phyloP scores from a whole-genome alignment of 2,888 invertebrate species.

The Perizoma affinitatum region DNA sequence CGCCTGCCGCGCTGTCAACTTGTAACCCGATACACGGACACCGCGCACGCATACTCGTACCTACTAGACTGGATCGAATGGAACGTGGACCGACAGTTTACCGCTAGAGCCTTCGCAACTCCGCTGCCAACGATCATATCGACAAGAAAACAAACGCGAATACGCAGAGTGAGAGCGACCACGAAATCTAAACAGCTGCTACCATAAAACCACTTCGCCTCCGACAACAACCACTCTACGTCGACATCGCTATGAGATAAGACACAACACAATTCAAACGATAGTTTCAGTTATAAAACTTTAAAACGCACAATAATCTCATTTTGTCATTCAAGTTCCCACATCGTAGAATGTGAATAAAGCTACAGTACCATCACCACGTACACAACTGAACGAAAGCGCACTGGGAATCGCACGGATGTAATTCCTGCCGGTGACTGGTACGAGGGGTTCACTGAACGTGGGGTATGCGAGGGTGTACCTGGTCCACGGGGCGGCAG shows the following conservation, averaged over 20 bases:
- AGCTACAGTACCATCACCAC: slow-evolving; percentile 15
- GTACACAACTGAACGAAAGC: slow-evolving; percentile 28
- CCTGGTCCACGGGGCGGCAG: slow-evolving; percentile 82
- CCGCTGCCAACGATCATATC: not conserved
- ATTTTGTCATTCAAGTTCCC: not conserved
- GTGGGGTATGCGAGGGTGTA: slow-evolving; percentile 42
- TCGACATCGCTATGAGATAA: slow-evolving; percentile 23
- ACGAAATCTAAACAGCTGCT: slow-evolving; percentile 32
- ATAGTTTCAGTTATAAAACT: slow-evolving; percentile 29
- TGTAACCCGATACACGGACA: slow-evolving; percentile 21
- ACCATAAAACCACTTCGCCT: slow-evolving; percentile 14
- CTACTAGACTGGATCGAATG: slow-evolving; percentile 26
- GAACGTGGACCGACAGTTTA: slow-evolving; percentile 12
- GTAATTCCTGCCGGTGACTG: not conserved
- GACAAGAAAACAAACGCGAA: not conserved
- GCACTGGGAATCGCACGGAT: slow-evolving; percentile 7
- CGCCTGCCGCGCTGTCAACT: slow-evolving; percentile 15
- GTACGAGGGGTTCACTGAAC: slow-evolving; percentile 5
- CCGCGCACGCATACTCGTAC: slow-evolving; percentile 3
- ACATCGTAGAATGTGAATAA: not conserved
- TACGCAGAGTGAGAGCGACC: slow-evolving; percentile 1
- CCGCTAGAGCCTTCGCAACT: slow-evolving; percentile 22
- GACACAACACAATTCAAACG: slow-evolving; percentile 27
- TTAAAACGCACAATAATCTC: slow-evolving; percentile 21
- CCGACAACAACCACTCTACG: slow-evolving; percentile 14